Conservation (phyloP, 2,113 vertebrate species). For the Eublepharis macularius region DNA sequence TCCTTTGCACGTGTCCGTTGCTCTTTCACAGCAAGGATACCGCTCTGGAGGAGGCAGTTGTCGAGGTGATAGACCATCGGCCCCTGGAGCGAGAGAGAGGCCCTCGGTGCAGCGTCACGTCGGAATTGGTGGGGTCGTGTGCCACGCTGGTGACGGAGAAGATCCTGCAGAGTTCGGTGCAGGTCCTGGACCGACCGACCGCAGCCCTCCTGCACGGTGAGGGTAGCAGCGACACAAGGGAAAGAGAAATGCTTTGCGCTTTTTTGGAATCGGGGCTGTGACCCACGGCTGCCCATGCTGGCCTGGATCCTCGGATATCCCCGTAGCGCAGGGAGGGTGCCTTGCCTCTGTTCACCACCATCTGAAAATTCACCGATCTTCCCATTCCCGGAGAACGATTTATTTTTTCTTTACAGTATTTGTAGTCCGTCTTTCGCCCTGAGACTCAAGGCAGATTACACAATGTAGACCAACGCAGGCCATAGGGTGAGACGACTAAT, state of each 20-base stretch:
- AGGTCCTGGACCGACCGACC: constrained; percentile 79
- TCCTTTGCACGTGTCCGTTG: fast-evolving
- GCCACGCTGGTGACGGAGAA: constrained; percentile 87
- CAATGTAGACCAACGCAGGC: no score
- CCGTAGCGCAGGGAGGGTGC: no score
- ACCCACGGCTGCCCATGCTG: no score
- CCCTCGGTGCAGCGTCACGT: constrained; percentile 73
- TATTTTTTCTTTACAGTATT: no score
- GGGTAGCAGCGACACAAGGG: fast-evolving
- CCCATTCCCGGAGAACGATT: background rate
- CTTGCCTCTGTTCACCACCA: no score
- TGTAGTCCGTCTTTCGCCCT: no score
- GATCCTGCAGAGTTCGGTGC: constrained; percentile 81
- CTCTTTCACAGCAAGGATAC: constrained; percentile 75
- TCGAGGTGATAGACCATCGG: constrained; percentile 90
- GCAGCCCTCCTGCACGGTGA: constrained; percentile 88
- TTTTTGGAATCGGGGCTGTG: no score
- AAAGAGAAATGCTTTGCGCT: background rate
- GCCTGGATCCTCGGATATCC: no score
- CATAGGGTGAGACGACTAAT: no score
- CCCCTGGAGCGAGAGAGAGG: constrained; percentile 73
- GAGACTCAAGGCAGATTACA: no score
- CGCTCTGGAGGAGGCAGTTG: constrained; percentile 81
- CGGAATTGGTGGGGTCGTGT: constrained; percentile 89
- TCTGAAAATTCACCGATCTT: no score